A percentile compares a stretch with the other conserved stretches of the same genome.
Evolutionary conservation across 1,140 invertebrate genomes (phyloP).

Genomic region (Pseudomyrmex cubaensis): DNA sequence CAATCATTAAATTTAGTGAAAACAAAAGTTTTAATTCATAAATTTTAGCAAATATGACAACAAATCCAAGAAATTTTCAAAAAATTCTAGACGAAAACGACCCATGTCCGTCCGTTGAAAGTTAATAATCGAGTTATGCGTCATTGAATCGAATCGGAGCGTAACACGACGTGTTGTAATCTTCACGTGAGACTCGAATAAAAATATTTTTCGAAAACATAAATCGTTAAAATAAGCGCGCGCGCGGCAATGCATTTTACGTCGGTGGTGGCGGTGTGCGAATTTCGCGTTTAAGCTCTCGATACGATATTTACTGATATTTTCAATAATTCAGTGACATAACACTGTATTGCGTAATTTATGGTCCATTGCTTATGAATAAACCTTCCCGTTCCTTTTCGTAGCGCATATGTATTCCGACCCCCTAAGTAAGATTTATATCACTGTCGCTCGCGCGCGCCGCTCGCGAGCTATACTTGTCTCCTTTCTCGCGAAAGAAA

Average conservation of each 20-base stretch:
- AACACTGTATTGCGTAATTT: slow-evolving; percentile 76
- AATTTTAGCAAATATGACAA: too few relatives aligned
- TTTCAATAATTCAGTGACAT: slow-evolving; percentile 76
- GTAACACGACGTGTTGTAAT: too few relatives aligned
- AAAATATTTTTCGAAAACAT: not conserved
- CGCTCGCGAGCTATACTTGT: not conserved
- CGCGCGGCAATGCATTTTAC: not conserved
- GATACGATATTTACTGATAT: slow-evolving; percentile 76
- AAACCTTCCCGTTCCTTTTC: slow-evolving; percentile 70
- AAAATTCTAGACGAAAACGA: too few relatives aligned
- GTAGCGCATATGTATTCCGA: slow-evolving; percentile 66
- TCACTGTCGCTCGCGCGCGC: slow-evolving; percentile 35
- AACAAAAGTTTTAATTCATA: too few relatives aligned
- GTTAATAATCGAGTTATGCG: slow-evolving; percentile 74
- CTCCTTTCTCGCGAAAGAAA: not conserved
- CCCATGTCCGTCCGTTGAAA: too few relatives aligned
- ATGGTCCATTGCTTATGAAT: slow-evolving; percentile 80
- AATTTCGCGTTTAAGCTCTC: slow-evolving; percentile 25
- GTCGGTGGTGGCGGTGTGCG: not conserved
- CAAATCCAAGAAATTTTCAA: too few relatives aligned
- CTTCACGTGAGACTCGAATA: not conserved
- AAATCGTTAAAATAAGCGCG: not conserved
- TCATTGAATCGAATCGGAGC: not conserved
- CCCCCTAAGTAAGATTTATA: slow-evolving; percentile 79
- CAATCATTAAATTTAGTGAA: too few relatives aligned